phyloP scores from a whole-genome alignment of 1,140 invertebrate species.

The Whitmania pigra region DNA sequence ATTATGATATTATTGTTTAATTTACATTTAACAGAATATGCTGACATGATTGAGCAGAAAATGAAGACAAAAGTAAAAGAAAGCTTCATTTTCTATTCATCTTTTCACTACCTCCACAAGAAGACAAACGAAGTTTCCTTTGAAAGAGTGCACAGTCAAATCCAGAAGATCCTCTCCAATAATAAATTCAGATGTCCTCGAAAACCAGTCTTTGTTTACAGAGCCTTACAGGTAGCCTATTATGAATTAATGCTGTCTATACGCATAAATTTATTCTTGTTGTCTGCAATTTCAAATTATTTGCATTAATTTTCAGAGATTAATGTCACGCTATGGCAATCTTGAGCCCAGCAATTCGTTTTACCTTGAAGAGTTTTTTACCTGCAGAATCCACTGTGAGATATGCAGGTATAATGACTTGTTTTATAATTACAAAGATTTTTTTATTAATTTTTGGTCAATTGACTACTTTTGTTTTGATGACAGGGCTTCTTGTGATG shows the following conservation, averaged over 20 bases:
- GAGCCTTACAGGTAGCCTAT: not conserved
- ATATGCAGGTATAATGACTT: not conserved
- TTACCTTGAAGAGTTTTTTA: conserved; percentile 69
- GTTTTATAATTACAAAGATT: not conserved
- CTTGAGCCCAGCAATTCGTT: conserved; percentile 30
- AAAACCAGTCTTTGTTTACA: not conserved
- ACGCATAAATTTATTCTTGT: not conserved
- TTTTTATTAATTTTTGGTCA: not conserved
- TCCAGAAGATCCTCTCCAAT: not conserved
- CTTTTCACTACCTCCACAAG: not conserved
- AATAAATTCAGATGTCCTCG: not conserved
- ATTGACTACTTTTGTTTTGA: not conserved
- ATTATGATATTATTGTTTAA: not conserved
- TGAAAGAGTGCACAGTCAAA: not conserved
- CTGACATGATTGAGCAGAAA: not conserved
- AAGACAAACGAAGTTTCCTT: not conserved
- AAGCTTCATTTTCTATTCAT: not conserved
- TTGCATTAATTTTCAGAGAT: conserved; percentile 23
- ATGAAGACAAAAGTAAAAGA: not conserved
- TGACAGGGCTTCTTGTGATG: not conserved
- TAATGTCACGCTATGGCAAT: not conserved
- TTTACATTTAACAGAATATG: not conserved
- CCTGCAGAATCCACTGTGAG: conserved; percentile 50
- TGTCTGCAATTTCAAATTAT: not conserved
- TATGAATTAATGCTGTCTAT: not conserved